phyloP scores from a whole-genome alignment of 1,140 invertebrate genomes.

The Bombus huntii region DNA sequence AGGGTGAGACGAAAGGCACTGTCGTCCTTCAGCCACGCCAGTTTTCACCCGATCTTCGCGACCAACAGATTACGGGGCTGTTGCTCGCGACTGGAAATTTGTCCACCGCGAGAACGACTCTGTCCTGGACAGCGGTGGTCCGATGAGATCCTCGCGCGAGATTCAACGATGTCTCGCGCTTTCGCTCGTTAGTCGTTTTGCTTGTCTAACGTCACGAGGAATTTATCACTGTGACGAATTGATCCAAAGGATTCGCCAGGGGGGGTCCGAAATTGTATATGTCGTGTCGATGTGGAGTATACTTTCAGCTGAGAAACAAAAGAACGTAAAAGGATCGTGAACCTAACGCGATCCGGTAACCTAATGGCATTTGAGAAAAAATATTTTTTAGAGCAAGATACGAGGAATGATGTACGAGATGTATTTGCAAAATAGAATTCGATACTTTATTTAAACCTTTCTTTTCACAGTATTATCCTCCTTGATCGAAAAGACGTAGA shows the following conservation, averaged over 20 bases:
- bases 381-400: not conserved
- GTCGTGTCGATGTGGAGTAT: not conserved
- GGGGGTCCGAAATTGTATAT: too few relatives aligned
- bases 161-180: not conserved
- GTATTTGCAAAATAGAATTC: too few relatives aligned
- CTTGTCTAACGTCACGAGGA: not conserved
- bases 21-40: conserved; percentile 16
- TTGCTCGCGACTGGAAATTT: conserved; percentile 32
- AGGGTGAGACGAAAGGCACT: conserved; percentile 47
- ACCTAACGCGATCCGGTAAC: not conserved
- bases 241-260: not conserved
- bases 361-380: not conserved
- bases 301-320: not conserved
- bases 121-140: not conserved
- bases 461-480: too few relatives aligned
- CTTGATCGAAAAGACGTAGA: too few relatives aligned
- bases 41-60: conserved; percentile 46
- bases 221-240: conserved; percentile 11
- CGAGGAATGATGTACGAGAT: not conserved
- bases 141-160: not conserved
- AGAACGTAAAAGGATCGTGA: not conserved
- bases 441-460: too few relatives aligned
- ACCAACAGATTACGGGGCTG: conserved; percentile 51
- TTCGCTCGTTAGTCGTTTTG: not conserved
- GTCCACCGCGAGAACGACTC: not conserved